Percentiles rank a stretch among this genome's conserved stretches.
Conservation (phyloP, 2,113 vertebrate genomes). For the Gallinago undulata region DNA sequence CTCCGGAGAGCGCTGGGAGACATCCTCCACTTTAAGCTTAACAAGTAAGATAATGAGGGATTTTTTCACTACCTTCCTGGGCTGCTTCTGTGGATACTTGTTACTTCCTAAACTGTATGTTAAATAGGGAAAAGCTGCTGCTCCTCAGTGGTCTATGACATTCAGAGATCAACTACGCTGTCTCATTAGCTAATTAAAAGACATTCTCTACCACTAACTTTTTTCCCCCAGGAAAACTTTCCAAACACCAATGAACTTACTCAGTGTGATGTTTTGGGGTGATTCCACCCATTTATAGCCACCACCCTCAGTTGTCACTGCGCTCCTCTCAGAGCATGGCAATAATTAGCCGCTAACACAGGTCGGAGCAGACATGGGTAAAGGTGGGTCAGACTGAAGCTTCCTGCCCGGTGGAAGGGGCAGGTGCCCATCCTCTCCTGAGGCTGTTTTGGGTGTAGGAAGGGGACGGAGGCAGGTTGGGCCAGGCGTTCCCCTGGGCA, state of each 20-base stretch:
- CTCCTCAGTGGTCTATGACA: neutral
- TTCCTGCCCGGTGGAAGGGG: neutral
- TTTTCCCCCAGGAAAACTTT: neutral
- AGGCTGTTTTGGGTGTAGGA: neutral
- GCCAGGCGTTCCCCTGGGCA: fast-evolving
- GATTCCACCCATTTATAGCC: neutral
- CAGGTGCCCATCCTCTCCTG: neutral
- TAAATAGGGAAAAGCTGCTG: neutral
- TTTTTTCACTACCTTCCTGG: neutral
- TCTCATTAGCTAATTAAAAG: neutral
- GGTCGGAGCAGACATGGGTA: fast-evolving
- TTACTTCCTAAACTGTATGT: neutral
- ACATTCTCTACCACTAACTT: neutral
- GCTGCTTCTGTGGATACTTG: neutral
- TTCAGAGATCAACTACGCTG: neutral
- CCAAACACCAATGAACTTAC: neutral
- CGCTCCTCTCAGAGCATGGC: neutral
- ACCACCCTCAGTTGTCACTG: neutral
- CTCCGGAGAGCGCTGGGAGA: neutral
- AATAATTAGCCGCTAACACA: fast-evolving
- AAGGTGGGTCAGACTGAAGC: neutral
- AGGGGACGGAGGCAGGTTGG: fast-evolving
- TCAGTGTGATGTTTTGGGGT: neutral
- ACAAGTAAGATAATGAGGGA: neutral
- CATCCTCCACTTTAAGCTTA: neutral